phyloP scores from a whole-genome alignment of 2,113 vertebrate species.

The Dasyornis broadbenti region DNA sequence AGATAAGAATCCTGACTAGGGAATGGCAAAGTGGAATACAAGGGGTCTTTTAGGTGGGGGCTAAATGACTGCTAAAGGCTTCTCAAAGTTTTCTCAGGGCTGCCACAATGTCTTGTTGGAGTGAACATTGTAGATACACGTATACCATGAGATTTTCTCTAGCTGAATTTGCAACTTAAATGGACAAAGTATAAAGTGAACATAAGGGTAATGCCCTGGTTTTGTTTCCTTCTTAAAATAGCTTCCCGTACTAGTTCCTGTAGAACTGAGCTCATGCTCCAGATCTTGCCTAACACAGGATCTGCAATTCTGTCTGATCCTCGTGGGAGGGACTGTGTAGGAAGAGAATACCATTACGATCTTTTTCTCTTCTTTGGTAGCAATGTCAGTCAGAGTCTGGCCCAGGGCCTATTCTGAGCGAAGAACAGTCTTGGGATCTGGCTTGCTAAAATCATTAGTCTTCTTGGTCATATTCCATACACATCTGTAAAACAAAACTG shows the following conservation, averaged over 20 bases:
- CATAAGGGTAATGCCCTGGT: background rate
- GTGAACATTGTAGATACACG: rapidly evolving
- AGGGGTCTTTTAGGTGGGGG: background rate
- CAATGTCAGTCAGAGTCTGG: background rate
- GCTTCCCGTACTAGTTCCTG: background rate
- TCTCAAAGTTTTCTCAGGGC: background rate
- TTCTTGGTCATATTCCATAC: background rate
- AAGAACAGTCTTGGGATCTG: background rate
- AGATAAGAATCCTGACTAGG: background rate
- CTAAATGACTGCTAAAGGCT: background rate
- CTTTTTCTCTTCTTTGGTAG: background rate
- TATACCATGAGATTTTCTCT: background rate
- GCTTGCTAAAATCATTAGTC: background rate
- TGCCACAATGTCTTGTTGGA: background rate
- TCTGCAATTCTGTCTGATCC: background rate
- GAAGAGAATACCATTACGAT: background rate
- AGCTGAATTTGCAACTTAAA: background rate
- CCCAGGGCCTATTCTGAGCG: background rate
- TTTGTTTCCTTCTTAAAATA: background rate
- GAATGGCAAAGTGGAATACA: background rate
- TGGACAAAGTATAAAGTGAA: background rate
- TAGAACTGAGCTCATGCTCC: background rate
- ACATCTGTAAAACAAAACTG: background rate
- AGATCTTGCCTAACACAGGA: background rate
- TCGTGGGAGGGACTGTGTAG: background rate